Evolutionary conservation across 2,797 vertebrate species (phyloP), one percentile per base, ranked within the genome.

Genomic region (Hippopotamyrus pictus): DNA sequence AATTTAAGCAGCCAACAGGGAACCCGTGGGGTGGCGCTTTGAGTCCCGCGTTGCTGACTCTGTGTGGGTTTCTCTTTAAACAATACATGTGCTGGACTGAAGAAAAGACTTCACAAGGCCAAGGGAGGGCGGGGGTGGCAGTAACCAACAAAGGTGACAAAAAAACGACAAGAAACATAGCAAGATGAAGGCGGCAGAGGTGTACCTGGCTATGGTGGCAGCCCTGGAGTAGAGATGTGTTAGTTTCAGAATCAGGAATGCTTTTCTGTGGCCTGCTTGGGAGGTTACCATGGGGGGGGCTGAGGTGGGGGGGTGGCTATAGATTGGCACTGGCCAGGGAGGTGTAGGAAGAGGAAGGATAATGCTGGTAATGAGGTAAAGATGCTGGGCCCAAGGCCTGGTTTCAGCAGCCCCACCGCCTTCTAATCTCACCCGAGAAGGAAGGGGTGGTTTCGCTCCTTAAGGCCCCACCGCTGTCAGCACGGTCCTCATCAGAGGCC

Each of bases 381-480:
- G 82, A 84, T 84, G 82, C 44, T 48, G n/a, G 82, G 82, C 82
- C 82, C 82, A 48, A 51, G 82, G 82, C 82, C 82, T 84, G 44
- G n/a, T 84, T 51, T 84, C 44, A 84, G 44, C 82, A 84, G n/a
- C 82, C n/a, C 19, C 44, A n/a, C 82, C 82, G 82, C n/a, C 82
- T 51, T 29, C 46, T 51, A 48, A 84, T 84, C 82, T 84, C 82
- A n/a, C 41, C 17, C 46, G 44, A 84, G 82, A 84, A 84, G 46
- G 82, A 51, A 84, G 41, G 82, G 82, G 82, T 50, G 82, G 82
- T 84, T 84, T 79, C 41, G 82, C n/a, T 84, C 82, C 46, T 84
- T 51, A 84, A 84, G 82, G 82, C 22, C 44, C 41, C 44, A 8
- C n/a, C 9, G 82, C 82, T 84, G 82, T 84, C 82, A 84, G 82